Base-by-base conservation (phyloP, 2,888 invertebrate species). In the Scaeva pyrastri region DNA sequence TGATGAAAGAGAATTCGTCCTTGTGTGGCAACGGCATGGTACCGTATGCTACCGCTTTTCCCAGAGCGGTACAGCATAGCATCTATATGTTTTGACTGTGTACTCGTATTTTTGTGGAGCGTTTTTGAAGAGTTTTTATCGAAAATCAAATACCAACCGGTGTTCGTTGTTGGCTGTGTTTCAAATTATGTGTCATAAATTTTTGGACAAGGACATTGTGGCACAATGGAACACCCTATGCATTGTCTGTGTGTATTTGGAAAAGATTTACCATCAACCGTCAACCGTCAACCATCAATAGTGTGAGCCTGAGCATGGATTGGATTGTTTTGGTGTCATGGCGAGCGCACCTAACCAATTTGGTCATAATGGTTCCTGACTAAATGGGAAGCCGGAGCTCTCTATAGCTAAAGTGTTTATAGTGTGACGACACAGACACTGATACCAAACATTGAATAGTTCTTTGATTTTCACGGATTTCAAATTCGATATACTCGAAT, bases 121-220 rank as follows among this genome's bases (percentile, higher is more conserved):
- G 55, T 39, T 78, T 41, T n/a, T 52, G 31, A 19, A 23, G 21
- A 41, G 36, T 50, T 48, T 56, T 39, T 58, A 56, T 72, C 55
- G 41, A 43, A 66, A n/a, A 36, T 56, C 56, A 14, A 36, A 7
- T 16, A 41, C 56, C 68, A 11, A 71, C 50, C 72, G 50, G 55
- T 80, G 21, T 50, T 7, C 23, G 8, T 52, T n/a, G 52, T 11
- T 23, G 23, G 1, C 23, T 66, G 75, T 62, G 77, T 73, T 66
- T 72, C 76, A 84, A 79, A 79, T 75, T 72, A 72, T 68, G 75
- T 72, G 48, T 31, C 80, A 48, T 86, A 86, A 86, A 86, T 86
- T 64, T 82, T 45, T 75, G 60, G 71, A 82, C 86, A 86, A 86
- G 86, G 86, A 86, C 86, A 80, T 75, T 84, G 84, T 66, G 58